Evolutionary conservation across 1,140 invertebrate genomes (phyloP).

Genomic region (Pseudobourletiella spinata): DNA sequence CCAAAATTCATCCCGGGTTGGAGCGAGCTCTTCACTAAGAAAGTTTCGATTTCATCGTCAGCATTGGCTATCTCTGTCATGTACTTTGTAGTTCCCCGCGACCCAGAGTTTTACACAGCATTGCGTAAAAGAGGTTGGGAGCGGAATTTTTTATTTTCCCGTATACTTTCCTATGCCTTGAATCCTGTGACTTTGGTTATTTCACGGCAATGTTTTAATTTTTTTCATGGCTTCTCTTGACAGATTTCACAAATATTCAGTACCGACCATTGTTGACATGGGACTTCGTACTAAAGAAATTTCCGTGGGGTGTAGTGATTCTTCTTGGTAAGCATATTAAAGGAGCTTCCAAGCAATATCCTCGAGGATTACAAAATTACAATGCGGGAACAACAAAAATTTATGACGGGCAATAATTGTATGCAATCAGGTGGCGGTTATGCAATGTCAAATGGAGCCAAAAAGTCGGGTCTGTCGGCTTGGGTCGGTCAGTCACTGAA

Average conservation of each 20-base stretch:
- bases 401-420: too few relatives aligned
- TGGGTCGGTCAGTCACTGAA: conserved; percentile 55
- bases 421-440: conserved; percentile 63
- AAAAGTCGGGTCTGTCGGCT: conserved; percentile 62
- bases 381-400: too few relatives aligned
- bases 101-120: conserved; percentile 19
- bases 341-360: too few relatives aligned
- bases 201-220: too few relatives aligned
- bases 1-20: conserved; percentile 75
- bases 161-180: too few relatives aligned
- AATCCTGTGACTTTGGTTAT: too few relatives aligned
- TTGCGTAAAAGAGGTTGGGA: conserved; percentile 17
- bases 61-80: conserved; percentile 21
- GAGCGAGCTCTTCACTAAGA: conserved; percentile 53
- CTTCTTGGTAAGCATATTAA: conserved; percentile 29
- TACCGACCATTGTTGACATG: conserved; percentile 35
- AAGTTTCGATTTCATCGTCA: conserved; percentile 36
- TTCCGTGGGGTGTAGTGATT: conserved; percentile 37
- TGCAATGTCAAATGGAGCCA: conserved; percentile 73
- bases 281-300: conserved; percentile 28
- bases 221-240: too few relatives aligned
- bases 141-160: too few relatives aligned
- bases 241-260: too few relatives aligned
- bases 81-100: conserved; percentile 28
- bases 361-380: too few relatives aligned